These are phyloP conservation scores for Spongilla lacustris DNA, from an alignment of 37 sponge, comb jelly and placozoan genomes.

Conservation along the genomic window DNA sequence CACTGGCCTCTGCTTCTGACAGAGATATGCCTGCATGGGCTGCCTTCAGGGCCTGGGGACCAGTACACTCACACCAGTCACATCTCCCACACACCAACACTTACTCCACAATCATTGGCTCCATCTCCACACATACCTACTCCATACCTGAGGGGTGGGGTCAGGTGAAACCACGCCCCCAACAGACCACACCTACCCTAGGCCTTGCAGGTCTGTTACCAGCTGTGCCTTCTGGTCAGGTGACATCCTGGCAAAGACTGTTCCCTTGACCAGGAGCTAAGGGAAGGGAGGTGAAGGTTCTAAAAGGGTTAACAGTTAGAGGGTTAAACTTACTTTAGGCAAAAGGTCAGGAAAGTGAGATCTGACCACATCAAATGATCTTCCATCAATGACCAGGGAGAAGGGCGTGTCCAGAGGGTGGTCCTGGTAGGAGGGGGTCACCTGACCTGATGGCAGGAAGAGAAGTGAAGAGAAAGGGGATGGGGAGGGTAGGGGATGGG, in stretches of 20 bases:
- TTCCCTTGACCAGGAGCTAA: conserved; percentile 77
- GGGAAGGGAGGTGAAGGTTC: background rate
- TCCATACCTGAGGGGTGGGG: conserved; percentile 49
- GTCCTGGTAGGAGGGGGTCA: background rate
- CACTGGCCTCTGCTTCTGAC: conserved; percentile 94
- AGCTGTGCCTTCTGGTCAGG: conserved; percentile 83
- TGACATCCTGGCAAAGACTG: conserved; percentile 93
- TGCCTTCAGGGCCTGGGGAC: conserved; percentile 83
- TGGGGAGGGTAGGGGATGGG: background rate
- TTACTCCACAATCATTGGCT: conserved; percentile 96
- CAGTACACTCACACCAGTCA: background rate
- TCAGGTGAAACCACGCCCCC: background rate
- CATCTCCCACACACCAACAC: conserved; percentile 4
- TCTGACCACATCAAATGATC: conserved; percentile 37
- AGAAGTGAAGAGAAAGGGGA: background rate
- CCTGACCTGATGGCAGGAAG: background rate
- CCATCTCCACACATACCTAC: conserved; percentile 98
- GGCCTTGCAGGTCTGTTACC: conserved; percentile 74
- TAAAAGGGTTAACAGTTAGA: background rate
- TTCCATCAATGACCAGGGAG: conserved; percentile 55
- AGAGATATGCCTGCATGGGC: conserved; percentile 93
- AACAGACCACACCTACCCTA: conserved; percentile 63
- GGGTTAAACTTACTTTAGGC: background rate
- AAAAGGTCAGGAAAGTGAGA: conserved; percentile 19
- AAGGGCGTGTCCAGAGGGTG: background rate